Evolutionary conservation across 30 jellyfish, hydroid and myxozoan genomes (phyloP).

Genomic region (Turritopsis rubra): DNA sequence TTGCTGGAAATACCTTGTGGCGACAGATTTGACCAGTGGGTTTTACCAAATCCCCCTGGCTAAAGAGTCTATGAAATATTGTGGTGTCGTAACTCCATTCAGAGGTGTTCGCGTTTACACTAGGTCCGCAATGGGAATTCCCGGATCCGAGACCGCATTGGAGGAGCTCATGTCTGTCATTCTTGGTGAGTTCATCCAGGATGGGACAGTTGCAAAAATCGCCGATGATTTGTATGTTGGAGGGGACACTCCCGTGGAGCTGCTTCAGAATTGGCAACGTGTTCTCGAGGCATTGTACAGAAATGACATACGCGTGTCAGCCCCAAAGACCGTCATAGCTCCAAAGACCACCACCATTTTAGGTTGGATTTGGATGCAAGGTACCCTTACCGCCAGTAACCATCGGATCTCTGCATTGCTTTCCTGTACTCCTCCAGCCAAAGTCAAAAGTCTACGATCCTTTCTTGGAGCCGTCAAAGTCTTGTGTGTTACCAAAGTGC

Average conservation of each 20-base stretch:
- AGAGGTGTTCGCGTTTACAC: constrained; percentile 44
- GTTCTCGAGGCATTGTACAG: constrained; percentile 21
- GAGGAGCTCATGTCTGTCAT: constrained; percentile 55
- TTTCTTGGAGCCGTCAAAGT: constrained; percentile 28
- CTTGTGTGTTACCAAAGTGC: constrained; percentile 22
- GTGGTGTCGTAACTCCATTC: constrained; percentile 70
- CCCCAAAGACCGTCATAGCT: constrained; percentile 29
- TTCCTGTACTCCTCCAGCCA: constrained; percentile 35
- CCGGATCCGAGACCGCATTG: constrained; percentile 58
- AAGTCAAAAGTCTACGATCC: constrained; percentile 29
- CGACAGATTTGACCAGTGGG: constrained; percentile 42
- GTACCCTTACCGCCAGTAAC: constrained; percentile 34
- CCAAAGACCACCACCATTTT: constrained; percentile 51
- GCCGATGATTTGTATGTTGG: constrained; percentile 30
- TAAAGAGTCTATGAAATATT: constrained; percentile 40
- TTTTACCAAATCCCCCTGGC: constrained; percentile 55
- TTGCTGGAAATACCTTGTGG: constrained; percentile 40
- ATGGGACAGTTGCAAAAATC: constrained; percentile 25
- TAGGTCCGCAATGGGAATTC: constrained; percentile 64
- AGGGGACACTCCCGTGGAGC: constrained; percentile 24
- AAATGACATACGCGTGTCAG: neutral
- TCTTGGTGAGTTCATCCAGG: constrained; percentile 31
- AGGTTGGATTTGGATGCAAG: constrained; percentile 57
- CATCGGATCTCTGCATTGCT: constrained; percentile 37
- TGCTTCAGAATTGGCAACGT: constrained; percentile 5